These are phyloP conservation scores for Pelvicachromis taeniatus DNA, from an alignment of 2,113 vertebrate genomes.

Conservation along the genomic window DNA sequence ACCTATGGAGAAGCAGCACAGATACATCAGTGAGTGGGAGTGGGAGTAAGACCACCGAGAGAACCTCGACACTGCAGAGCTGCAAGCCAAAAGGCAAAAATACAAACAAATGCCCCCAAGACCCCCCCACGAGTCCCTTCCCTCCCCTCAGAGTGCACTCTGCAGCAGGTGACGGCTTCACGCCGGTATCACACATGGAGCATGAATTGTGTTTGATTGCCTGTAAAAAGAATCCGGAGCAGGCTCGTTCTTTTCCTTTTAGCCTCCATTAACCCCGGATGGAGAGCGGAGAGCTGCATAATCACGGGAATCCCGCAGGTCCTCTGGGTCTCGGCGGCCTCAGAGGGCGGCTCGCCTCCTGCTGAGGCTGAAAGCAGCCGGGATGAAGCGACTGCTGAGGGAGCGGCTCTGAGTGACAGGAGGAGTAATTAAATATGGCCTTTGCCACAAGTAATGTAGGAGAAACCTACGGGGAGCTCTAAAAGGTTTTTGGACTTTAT, in stretches of 20 bases:
- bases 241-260: background rate
- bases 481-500: background rate
- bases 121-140: background rate
- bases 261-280: constrained; percentile 25
- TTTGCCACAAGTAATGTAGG: constrained; percentile 10
- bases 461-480: constrained; percentile 4
- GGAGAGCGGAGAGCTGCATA: constrained; percentile 6
- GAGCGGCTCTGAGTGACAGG: constrained; percentile 28
- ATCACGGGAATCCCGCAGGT: constrained; percentile 17
- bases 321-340: background rate
- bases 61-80: background rate
- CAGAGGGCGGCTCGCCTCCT: background rate
- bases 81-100: background rate
- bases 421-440: constrained; percentile 47
- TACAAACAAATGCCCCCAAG: background rate
- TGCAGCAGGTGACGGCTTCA: background rate
- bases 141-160: background rate
- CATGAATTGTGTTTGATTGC: constrained; percentile 10
- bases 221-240: background rate
- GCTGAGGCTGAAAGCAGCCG: background rate
- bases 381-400: background rate
- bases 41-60: background rate
- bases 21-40: background rate
- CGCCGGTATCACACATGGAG: background rate
- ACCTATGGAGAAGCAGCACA: background rate